phyloP scores from a whole-genome alignment of 2,797 vertebrate species.

The Sebastes matsubarae region DNA sequence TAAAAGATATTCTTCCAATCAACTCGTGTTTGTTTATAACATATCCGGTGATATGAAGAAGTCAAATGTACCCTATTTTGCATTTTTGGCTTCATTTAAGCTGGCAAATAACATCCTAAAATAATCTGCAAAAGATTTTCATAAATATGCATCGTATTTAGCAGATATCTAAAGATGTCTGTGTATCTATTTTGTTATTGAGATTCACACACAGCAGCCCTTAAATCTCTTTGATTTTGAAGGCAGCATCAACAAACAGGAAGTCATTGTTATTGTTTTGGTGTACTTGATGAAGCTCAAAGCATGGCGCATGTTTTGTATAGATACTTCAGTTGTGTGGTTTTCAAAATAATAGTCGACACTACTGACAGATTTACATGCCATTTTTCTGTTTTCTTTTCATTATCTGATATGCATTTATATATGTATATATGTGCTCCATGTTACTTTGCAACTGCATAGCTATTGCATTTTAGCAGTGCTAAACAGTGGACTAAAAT shows the following conservation, averaged over 20 bases:
- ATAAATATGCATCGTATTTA: not conserved
- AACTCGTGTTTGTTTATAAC: not conserved
- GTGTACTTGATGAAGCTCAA: not conserved
- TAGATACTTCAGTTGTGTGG: not conserved
- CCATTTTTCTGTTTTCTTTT: not conserved
- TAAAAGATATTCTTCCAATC: not conserved
- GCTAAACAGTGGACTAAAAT: not conserved
- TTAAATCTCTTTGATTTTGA: not conserved
- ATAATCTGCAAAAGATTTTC: not conserved
- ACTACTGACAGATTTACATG: no score
- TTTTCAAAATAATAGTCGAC: conserved; percentile 23
- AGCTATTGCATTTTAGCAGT: not conserved
- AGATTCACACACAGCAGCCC: not conserved
- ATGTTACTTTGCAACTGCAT: not conserved
- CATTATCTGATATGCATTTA: not conserved
- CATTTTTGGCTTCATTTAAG: not conserved
- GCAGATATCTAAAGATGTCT: not conserved
- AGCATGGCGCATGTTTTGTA: not conserved
- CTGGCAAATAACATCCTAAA: not conserved
- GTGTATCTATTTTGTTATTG: not conserved
- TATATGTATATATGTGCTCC: not conserved
- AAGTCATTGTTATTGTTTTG: not conserved
- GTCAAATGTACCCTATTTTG: not conserved
- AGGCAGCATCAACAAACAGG: not conserved
- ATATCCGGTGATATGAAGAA: not conserved